Percentiles rank a stretch among this genome's conserved stretches.
Evolutionary conservation across 2,888 invertebrate species (phyloP).

Genomic region (Andrena bucephala): DNA sequence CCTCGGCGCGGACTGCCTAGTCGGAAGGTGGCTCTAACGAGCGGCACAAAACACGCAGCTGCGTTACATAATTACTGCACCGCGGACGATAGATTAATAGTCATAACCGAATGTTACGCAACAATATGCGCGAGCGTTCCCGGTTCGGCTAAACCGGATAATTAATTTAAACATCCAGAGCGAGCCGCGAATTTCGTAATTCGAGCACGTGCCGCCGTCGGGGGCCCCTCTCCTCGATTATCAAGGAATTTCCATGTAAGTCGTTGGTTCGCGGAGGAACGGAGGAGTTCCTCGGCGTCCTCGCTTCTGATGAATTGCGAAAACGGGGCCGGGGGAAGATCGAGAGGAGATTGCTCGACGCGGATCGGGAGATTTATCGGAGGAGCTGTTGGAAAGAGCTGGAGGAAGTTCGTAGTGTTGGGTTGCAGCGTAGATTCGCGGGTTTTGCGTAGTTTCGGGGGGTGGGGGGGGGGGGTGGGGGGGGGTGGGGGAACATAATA

Average conservation of each 20-base stretch:
- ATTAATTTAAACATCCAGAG: constrained; percentile 49
- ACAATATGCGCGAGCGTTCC: constrained; percentile 48
- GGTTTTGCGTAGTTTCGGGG: constrained; percentile 15
- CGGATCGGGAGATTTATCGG: no score
- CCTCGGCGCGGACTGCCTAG: constrained; percentile 27
- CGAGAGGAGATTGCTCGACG: no score
- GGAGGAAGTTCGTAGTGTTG: neutral
- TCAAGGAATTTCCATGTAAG: neutral
- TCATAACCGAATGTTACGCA: constrained; percentile 69
- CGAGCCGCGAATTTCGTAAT: constrained; percentile 35
- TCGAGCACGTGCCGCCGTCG: constrained; percentile 3
- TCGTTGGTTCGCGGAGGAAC: neutral
- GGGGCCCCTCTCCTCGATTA: neutral
- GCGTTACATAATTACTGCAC: constrained; percentile 70
- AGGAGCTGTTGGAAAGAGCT: no score
- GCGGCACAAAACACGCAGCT: constrained; percentile 63
- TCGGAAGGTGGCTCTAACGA: constrained; percentile 61
- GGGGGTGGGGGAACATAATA: constrained; percentile 60
- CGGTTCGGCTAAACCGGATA: constrained; percentile 37
- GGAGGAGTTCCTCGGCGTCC: neutral
- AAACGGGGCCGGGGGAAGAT: neutral
- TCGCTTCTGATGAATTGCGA: neutral
- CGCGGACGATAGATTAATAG: constrained; percentile 70
- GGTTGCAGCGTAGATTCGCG: constrained; percentile 6
- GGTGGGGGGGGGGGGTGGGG: neutral